Evolutionary conservation across 2,888 invertebrate genomes (phyloP), one percentile per base, ranked within the genome.

Genomic region (Perizoma affinitatum): DNA sequence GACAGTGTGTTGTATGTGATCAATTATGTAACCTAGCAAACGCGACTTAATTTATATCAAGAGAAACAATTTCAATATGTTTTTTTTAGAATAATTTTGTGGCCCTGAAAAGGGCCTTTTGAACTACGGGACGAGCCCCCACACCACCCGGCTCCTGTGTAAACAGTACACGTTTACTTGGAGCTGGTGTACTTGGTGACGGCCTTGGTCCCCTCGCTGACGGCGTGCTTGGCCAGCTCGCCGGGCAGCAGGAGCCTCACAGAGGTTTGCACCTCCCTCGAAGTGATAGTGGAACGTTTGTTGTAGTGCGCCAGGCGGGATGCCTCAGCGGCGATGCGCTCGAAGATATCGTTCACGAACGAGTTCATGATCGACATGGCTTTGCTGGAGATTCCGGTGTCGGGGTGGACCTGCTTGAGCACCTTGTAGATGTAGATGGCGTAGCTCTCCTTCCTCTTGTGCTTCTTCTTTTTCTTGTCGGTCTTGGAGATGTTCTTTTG

Each of bases 241-340:
- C 95, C 95, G 58, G 96, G 95, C 59, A 96, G 83, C 61, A 96
- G 79, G 4, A 95, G 90, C 55, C 95, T 88, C 45, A 95, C 95
- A 11, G 95, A 94, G 0, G 95, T 95, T 83, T 96, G 95, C 66
- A 96, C 94, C 81, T 95, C 95, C 76, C 95, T 91, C 68, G 93
- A 94, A 4, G 94, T 95, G 80, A 95, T 95, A 6, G 95, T 95
- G 1, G 94, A 93, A 0, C 93, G 83, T 82, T 95, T 94, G 85
- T 93, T 94, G 88, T 94, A 94, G 73, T 94, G 94, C 36, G 94
- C 94, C 69, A 95, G 83, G 60, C 94, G 93, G 4, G 94, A 93
- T 3, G 95, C 93, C 75, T 95, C 94, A 4, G 93, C 92, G 41
- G 95, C 95, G 78, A 95, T 95, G 44, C 95, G 92, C 43, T 60